Base-by-base conservation (phyloP, 2,797 vertebrate genomes). In the Sylvilagus floridanus region DNA sequence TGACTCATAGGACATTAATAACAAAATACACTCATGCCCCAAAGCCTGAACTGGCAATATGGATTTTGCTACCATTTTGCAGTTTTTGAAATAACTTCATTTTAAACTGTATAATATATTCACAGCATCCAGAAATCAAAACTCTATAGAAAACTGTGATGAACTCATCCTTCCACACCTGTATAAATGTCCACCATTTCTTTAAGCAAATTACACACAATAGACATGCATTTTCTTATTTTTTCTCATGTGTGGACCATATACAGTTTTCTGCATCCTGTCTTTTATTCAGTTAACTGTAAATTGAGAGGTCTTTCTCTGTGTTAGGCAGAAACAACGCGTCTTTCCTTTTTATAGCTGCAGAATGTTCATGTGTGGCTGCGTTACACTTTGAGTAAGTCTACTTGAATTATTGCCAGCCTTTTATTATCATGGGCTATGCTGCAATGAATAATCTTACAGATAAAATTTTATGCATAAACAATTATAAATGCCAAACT, bases 181-280 rank as follows among this genome's bases (percentile, higher is more conserved):
- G 8, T 69, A n/a, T 90, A 76, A 47, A 57, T 10, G 63, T 82
- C 71, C 11, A 50, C 35, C 65, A 62, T 86, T 83, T 68, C 60
- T 84, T 75, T 63, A 86, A 90, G 52, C 24, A 90, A 84, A 84
- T 84, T 84, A 69, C 82, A 86, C 7, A 1, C 71, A 52, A 69
- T 28, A 13, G 2, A 65, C 52, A 77, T 32, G 32, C 35, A 62
- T 17, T 35, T 35, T 60, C 22, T 16, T 62, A 35, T 35, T 60
- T 35, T 60, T 52, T 57, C 47, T 68, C n/a, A 84, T n/a, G 42
- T 37, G 47, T 62, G 47, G 17, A 54, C 68, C 30, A 54, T 17
- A 19, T 32, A 26, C 12, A 78, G 54, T 24, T 19, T 16, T 84
- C 30, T 7, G n/a, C 65, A 54, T 66, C 28, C 12, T 68, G 63